Evolutionary conservation across 30 jellyfish, hydroid and myxozoan species (phyloP).

Genomic region (Turritopsis dohrnii): DNA sequence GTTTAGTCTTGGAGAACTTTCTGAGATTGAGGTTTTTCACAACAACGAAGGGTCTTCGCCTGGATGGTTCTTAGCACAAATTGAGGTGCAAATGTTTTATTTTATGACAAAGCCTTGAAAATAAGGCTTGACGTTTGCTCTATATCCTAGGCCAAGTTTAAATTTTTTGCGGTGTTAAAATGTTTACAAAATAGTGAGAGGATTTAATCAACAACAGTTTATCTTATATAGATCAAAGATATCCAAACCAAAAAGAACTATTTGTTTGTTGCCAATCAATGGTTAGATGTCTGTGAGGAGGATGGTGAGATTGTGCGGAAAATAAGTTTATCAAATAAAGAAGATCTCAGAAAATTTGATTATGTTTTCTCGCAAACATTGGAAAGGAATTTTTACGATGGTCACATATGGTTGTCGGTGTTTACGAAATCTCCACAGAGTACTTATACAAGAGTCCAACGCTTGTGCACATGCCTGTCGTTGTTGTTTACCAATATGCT

Average conservation of each 20-base stretch:
- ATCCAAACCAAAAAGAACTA: not conserved
- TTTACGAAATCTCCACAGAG: conserved; percentile 85
- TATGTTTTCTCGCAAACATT: conserved; percentile 68
- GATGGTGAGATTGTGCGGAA: conserved; percentile 69
- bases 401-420: conserved; percentile 89
- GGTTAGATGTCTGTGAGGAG: conserved; percentile 96
- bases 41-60: conserved; percentile 86
- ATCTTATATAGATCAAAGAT: not conserved
- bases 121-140: too few relatives aligned
- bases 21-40: conserved; percentile 75
- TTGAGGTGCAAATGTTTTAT: conserved; percentile 45
- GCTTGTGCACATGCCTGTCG: conserved; percentile 70
- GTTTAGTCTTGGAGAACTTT: conserved; percentile 61
- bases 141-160: too few relatives aligned
- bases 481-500: conserved; percentile 73
- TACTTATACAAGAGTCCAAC: conserved; percentile 76
- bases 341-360: conserved; percentile 67
- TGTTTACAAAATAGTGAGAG: too few relatives aligned
- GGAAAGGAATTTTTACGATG: conserved; percentile 74
- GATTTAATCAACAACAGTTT: too few relatives aligned
- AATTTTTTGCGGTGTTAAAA: too few relatives aligned
- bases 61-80: conserved; percentile 90
- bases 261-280: conserved; percentile 68
- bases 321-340: conserved; percentile 50
- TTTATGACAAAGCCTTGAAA: too few relatives aligned